phyloP scores from a whole-genome alignment of 2,113 vertebrate genomes.

The Phalacrocorax carbo region DNA sequence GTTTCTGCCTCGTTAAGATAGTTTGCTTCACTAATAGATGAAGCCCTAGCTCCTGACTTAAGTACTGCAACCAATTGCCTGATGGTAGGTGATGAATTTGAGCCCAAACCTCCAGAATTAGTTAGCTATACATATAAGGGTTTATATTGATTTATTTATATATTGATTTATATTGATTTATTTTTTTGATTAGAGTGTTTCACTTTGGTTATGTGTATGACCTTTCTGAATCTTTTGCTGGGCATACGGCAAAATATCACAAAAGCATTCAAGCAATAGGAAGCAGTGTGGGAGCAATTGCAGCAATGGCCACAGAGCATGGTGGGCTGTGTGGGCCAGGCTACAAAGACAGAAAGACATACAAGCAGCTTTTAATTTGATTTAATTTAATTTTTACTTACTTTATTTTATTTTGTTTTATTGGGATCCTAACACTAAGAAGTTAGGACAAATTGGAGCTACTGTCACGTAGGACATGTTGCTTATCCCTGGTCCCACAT shows the following conservation, averaged over 20 bases:
- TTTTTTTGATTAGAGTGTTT: neutral
- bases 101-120: neutral
- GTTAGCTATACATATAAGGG: neutral
- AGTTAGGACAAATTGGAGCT: neutral
- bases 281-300: neutral
- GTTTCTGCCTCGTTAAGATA: neutral
- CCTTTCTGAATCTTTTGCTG: neutral
- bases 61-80: neutral
- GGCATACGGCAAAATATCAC: neutral
- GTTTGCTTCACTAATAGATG: neutral
- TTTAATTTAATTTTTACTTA: neutral
- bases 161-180: too few relatives aligned
- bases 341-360: neutral
- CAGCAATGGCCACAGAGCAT: neutral
- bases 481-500: neutral
- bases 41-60: neutral
- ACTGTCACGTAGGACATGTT: neutral
- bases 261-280: neutral
- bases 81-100: neutral
- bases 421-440: neutral
- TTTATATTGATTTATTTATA: too few relatives aligned
- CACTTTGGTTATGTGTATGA: neutral
- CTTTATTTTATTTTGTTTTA: neutral
- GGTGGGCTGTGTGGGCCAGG: too few relatives aligned
- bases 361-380: neutral